Evolutionary conservation across 2,888 invertebrate genomes (phyloP).

Genomic region (Agonopterix subpropinquella): DNA sequence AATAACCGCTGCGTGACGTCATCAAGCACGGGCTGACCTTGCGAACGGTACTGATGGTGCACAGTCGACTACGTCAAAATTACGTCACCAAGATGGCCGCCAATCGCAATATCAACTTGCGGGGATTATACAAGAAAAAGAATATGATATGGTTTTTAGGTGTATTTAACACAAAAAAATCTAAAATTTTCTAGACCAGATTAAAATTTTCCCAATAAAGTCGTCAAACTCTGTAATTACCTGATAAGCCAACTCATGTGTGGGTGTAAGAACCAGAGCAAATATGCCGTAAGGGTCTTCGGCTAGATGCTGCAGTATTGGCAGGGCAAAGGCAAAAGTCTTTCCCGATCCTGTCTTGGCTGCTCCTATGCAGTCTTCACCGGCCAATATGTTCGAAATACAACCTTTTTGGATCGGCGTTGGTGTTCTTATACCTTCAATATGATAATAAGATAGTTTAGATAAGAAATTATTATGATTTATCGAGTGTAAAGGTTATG

Average conservation of each 20-base stretch:
- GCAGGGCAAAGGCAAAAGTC: conserved; percentile 97
- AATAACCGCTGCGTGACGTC: no score
- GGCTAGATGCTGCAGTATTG: conserved; percentile 92
- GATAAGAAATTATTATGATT: background rate
- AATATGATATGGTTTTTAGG: no score
- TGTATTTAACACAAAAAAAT: no score
- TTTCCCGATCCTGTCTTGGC: conserved; percentile 99
- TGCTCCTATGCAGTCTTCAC: conserved; percentile 94
- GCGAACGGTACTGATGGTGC: no score
- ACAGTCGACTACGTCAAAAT: no score
- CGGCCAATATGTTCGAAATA: conserved; percentile 84
- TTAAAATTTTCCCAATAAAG: no score
- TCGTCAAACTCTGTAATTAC: conserved; percentile 36
- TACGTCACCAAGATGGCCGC: no score
- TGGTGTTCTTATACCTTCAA: conserved; percentile 82
- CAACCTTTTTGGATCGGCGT: conserved; percentile 90
- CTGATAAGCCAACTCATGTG: conserved; percentile 93
- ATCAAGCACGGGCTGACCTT: no score
- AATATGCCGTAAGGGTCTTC: conserved; percentile 98
- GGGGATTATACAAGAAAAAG: no score
- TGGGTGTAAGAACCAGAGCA: conserved; percentile 95
- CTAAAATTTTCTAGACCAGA: no score
- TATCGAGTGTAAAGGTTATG: background rate
- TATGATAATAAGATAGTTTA: background rate
- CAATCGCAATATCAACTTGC: no score